phyloP scores from a whole-genome alignment of 2,888 invertebrate species.

The Dendrolimus houi region DNA sequence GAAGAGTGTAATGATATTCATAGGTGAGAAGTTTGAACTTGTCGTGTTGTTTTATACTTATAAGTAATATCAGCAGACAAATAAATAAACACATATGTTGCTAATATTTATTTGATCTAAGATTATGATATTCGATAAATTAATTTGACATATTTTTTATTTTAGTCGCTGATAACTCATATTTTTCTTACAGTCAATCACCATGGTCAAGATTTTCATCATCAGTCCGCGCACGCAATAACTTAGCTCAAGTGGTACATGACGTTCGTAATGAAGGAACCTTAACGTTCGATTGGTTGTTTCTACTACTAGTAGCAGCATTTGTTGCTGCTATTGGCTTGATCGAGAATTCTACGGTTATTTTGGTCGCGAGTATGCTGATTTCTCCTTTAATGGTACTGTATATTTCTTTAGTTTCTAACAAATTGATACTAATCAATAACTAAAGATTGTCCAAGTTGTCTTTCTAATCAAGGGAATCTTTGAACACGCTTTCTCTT shows the following conservation, averaged over 20 bases:
- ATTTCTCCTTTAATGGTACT: conserved; percentile 86
- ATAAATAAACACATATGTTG: background rate
- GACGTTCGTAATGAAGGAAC: conserved; percentile 80
- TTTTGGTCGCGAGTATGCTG: conserved; percentile 87
- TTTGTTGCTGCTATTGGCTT: conserved; percentile 85
- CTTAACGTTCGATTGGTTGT: conserved; percentile 86
- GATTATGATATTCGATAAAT: background rate
- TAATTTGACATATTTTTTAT: background rate
- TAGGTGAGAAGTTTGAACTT: background rate
- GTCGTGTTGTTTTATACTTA: too few relatives aligned
- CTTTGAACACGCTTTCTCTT: too few relatives aligned
- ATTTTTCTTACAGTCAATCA: conserved; percentile 12
- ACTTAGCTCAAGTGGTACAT: conserved; percentile 83
- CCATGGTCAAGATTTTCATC: conserved; percentile 80
- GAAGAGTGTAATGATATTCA: background rate
- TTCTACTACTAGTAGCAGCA: conserved; percentile 83
- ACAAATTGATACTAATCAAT: too few relatives aligned
- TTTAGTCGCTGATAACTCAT: background rate
- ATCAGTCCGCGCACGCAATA: conserved; percentile 80
- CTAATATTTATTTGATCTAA: background rate
- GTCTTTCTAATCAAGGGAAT: too few relatives aligned
- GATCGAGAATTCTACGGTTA: conserved; percentile 83
- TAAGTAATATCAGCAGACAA: too few relatives aligned
- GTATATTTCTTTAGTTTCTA: background rate
- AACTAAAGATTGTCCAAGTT: too few relatives aligned